Base-by-base conservation (phyloP, 2,113 vertebrate genomes). In the Octodon degus region DNA sequence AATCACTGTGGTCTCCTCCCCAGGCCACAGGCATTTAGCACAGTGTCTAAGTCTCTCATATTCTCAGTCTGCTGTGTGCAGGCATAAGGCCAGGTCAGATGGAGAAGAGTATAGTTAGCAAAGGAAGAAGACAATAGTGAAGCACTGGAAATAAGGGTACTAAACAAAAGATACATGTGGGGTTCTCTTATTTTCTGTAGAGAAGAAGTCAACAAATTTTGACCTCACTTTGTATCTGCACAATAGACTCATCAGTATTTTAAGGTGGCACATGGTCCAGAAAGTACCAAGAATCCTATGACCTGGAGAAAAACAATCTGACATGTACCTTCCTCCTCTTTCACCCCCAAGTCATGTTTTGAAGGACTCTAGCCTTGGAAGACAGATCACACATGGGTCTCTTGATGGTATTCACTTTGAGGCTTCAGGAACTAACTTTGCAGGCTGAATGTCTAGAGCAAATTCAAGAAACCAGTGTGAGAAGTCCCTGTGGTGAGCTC, bases 1-100 rank as follows among this genome's bases (percentile, higher is more conserved):
- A 81, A 74, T 84, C 95, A 89, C n/a, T 93, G 34, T n/a, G 72
- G 37, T 65, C 55, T 91, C 74, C 62, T n/a, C 30, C 53, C 60
- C 19, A 14, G 43, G 32, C 67, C 47, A n/a, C 19, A 79, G 89
- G 93, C 80, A 90, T 68, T 58, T 81, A 32, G 37, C 88, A 0
- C 63, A 47, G 87, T 96, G 89, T 72, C 34, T 80, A 68, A 24
- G 55, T 30, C 37, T 92, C 37, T 72, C 13, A 62, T 5, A 62
- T 95, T 91, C 82, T 91, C n/a, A 88, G 62, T 65, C 90, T 74
- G 50, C 37, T 82, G 19, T 13, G 77, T 19, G 16, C 60, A 10
- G 12, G 12, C 5, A 30, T 8, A 77, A 86, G 20, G 7, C 32
- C 72, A 89, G 25, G 12, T 5, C 80, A 92, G 74, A 43, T 84